Conservation (phyloP, 2,888 invertebrate species). For the Cheilosia vulpina region DNA sequence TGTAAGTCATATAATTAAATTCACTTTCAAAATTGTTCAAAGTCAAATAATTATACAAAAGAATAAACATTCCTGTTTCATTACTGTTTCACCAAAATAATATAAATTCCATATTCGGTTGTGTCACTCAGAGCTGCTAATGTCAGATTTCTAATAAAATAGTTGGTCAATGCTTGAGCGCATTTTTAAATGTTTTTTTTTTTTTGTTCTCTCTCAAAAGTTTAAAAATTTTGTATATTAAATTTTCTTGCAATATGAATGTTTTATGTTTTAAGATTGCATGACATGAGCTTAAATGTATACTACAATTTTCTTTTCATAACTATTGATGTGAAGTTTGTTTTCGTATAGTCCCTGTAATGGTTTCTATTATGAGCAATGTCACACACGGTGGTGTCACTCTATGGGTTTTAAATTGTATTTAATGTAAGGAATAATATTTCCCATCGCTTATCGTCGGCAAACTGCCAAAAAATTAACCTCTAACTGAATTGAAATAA, state of each 20-base stretch:
- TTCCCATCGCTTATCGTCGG: no score
- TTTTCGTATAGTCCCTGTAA: background rate
- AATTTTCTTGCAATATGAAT: constrained; percentile 31
- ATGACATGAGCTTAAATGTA: constrained; percentile 47
- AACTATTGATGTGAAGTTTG: constrained; percentile 21
- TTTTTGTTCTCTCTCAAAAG: constrained; percentile 1
- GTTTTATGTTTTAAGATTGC: constrained; percentile 53
- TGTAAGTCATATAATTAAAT: constrained; percentile 77
- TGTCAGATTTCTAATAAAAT: constrained; percentile 6
- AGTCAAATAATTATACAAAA: constrained; percentile 20
- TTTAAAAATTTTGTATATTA: background rate
- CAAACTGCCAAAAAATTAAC: no score
- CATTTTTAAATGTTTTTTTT: constrained; percentile 20
- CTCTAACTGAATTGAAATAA: no score
- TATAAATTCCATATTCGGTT: constrained; percentile 20
- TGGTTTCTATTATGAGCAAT: no score
- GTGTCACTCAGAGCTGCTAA: constrained; percentile 17
- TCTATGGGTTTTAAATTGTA: no score
- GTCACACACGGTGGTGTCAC: no score
- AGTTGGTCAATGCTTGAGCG: constrained; percentile 44
- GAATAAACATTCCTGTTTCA: constrained; percentile 14
- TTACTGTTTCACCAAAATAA: constrained; percentile 29
- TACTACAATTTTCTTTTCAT: constrained; percentile 2
- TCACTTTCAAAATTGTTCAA: constrained; percentile 43
- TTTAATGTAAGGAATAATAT: no score